phyloP scores from a whole-genome alignment of 2,888 invertebrate species.

The Chymomyza amoena region DNA sequence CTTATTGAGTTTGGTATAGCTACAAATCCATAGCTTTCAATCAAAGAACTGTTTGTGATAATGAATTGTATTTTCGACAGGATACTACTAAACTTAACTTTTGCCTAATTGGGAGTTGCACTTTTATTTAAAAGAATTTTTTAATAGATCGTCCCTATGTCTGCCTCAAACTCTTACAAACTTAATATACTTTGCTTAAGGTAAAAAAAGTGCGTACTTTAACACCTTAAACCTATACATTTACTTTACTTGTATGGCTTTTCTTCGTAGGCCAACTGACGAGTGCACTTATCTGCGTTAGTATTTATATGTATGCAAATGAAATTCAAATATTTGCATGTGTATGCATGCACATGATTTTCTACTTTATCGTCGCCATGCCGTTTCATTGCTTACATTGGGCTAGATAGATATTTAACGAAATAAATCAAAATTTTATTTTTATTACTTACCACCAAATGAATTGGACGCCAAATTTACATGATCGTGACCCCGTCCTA shows the following conservation, averaged over 20 bases:
- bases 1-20: too few species aligned
- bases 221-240: not conserved
- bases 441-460: constrained; percentile 86
- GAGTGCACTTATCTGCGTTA: not conserved
- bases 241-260: not conserved
- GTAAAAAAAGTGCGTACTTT: not conserved
- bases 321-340: not conserved
- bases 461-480: constrained; percentile 89
- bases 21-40: too few species aligned
- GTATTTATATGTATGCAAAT: not conserved
- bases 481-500: constrained; percentile 82
- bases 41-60: too few species aligned
- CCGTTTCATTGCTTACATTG: not conserved
- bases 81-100: too few species aligned
- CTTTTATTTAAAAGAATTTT: too few species aligned
- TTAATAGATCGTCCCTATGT: too few species aligned
- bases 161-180: not conserved
- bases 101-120: too few species aligned
- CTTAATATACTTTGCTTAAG: not conserved
- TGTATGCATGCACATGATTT: not conserved
- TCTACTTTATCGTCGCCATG: not conserved
- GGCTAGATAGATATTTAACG: not conserved
- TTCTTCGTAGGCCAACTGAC: not conserved
- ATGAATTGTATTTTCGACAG: too few species aligned
- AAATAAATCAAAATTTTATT: not conserved